Conservation (phyloP, 1,140 invertebrate species). For the Caenorhabditis remanei region DNA sequence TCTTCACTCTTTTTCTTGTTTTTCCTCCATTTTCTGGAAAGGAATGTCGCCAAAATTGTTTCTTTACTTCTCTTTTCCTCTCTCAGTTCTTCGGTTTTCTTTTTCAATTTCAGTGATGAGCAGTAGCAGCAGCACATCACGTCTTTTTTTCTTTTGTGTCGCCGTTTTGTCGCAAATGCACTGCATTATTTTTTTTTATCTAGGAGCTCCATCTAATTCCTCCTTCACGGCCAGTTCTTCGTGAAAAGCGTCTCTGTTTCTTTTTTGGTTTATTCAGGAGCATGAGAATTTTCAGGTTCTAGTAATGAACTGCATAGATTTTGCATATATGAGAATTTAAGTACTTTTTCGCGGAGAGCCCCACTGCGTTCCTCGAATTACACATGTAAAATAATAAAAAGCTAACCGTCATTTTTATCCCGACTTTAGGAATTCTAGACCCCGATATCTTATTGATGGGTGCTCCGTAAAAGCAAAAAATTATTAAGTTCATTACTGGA, state of each 20-base stretch:
- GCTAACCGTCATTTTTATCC: too few relatives aligned
- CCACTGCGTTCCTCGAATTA: too few relatives aligned
- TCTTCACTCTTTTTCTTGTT: not conserved
- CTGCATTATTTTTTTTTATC: not conserved
- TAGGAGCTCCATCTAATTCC: not conserved
- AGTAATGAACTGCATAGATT: too few relatives aligned
- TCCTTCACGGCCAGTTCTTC: not conserved
- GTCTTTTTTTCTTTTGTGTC: constrained; percentile 24
- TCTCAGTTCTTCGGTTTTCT: not conserved
- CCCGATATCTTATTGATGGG: too few relatives aligned
- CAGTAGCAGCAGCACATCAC: constrained; percentile 38
- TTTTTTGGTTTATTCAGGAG: not conserved
- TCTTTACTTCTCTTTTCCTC: constrained; percentile 36
- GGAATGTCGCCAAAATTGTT: constrained; percentile 35
- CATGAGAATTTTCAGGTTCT: too few relatives aligned
- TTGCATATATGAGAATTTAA: too few relatives aligned
- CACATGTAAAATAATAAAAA: too few relatives aligned
- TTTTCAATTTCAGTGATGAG: constrained; percentile 53
- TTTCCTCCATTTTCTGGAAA: constrained; percentile 8
- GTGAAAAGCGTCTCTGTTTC: not conserved
- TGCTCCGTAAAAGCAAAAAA: too few relatives aligned
- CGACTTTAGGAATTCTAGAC: too few relatives aligned
- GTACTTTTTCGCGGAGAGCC: too few relatives aligned
- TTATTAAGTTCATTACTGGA: too few relatives aligned
- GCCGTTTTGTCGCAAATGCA: constrained; percentile 20